phyloP scores from a whole-genome alignment of 2,888 invertebrate genomes.

The Morpho deidamia region DNA sequence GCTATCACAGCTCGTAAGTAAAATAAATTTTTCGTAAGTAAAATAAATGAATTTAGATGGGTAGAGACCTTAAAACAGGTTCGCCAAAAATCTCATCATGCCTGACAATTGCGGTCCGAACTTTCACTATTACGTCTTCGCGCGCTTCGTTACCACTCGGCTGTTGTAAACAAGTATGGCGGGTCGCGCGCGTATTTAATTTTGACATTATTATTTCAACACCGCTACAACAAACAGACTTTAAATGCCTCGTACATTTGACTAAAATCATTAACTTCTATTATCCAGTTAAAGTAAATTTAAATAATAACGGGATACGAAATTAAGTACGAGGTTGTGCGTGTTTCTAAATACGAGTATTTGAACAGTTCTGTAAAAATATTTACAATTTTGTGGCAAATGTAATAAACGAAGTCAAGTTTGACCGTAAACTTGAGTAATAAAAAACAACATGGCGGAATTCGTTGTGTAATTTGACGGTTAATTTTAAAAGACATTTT shows the following conservation, averaged over 20 bases:
- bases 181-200: slow-evolving; percentile 9
- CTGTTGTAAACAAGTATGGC: slow-evolving; percentile 33
- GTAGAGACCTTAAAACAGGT: slow-evolving; percentile 15
- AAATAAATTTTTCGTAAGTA: too few species aligned
- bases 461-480: background rate
- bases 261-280: too few species aligned
- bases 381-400: too few species aligned
- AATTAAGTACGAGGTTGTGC: background rate
- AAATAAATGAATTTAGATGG: too few species aligned
- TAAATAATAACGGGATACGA: slow-evolving; percentile 1
- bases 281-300: background rate
- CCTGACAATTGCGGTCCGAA: slow-evolving; percentile 45
- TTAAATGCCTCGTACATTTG: too few species aligned
- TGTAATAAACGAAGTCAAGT: too few species aligned
- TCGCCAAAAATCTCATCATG: slow-evolving; percentile 25
- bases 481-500: background rate
- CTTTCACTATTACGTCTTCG: slow-evolving; percentile 75
- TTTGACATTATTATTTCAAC: slow-evolving; percentile 4
- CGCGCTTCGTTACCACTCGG: slow-evolving; percentile 50
- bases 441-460: too few species aligned
- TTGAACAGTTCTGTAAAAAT: too few species aligned
- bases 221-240: background rate
- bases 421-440: too few species aligned
- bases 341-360: background rate
- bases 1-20: too few species aligned